These are phyloP conservation scores for Paramormyrops kingsleyae DNA, from an alignment of 2,113 vertebrate species.

Conservation along the genomic window DNA sequence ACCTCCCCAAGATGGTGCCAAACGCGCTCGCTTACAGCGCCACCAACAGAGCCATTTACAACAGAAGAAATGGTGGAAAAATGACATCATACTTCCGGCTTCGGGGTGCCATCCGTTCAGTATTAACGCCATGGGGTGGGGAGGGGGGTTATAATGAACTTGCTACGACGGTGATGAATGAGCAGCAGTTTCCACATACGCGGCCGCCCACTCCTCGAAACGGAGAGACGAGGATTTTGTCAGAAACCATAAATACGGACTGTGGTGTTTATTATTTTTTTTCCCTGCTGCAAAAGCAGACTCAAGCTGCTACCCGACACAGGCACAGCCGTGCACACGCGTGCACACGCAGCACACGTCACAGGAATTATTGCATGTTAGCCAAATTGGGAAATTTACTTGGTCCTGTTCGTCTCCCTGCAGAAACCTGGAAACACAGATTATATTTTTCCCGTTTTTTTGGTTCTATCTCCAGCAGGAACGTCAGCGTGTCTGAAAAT, in stretches of 20 bases:
- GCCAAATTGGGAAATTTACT: constrained; percentile 20
- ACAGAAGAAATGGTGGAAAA: not conserved
- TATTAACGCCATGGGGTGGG: not conserved
- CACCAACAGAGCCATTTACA: not conserved
- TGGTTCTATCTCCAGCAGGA: not conserved
- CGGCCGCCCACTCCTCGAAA: not conserved
- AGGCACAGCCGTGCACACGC: not conserved
- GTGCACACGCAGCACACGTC: not conserved
- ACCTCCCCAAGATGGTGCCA: not conserved
- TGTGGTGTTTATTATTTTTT: not conserved
- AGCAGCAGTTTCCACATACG: not conserved
- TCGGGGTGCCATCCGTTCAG: not conserved
- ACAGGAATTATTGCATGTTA: not conserved
- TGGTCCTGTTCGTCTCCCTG: not conserved
- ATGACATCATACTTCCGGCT: not conserved
- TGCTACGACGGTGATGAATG: not conserved
- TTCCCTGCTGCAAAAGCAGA: not conserved
- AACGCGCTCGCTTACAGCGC: not conserved
- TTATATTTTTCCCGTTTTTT: not conserved
- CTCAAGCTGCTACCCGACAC: not conserved
- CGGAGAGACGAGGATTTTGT: not conserved
- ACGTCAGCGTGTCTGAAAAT: not conserved
- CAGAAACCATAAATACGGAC: not conserved
- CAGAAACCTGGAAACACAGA: not conserved
- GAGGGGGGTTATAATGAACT: not conserved